Conservation (phyloP, 92 coral and sea anemone genomes). For the Actinernus sp. region DNA sequence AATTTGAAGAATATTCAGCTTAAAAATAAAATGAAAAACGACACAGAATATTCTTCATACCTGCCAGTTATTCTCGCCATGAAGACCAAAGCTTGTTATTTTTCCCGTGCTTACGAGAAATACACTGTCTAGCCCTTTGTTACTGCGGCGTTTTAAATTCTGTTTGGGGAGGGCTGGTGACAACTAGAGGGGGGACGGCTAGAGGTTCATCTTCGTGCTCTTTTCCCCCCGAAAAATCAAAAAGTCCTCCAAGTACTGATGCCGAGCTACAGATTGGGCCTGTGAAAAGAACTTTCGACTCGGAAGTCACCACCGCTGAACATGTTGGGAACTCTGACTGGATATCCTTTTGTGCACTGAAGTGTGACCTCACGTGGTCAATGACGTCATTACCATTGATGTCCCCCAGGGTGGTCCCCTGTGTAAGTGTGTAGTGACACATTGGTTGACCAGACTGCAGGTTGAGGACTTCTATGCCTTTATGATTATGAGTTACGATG, state of each 20-base stretch:
- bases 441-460: conserved; percentile 81
- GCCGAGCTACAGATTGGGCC: conserved; percentile 62
- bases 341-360: conserved; percentile 57
- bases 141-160: conserved; percentile 57
- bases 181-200: conserved; percentile 84
- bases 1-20: too few relatives aligned
- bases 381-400: conserved; percentile 78
- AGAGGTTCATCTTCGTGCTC: conserved; percentile 65
- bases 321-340: conserved; percentile 63
- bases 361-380: conserved; percentile 73
- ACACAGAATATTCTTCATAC: too few relatives aligned
- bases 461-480: conserved; percentile 81
- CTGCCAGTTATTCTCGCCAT: conserved; percentile 97
- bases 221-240: conserved; percentile 11
- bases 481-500: conserved; percentile 68
- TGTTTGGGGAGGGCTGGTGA: conserved; percentile 78
- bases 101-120: conserved; percentile 80
- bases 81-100: conserved; percentile 86
- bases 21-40: too few relatives aligned
- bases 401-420: conserved; percentile 77
- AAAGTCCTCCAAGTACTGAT: conserved; percentile 49
- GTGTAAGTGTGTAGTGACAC: conserved; percentile 64
- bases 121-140: conserved; percentile 74
- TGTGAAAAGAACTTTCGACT: conserved; percentile 56
- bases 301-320: conserved; percentile 73